phyloP scores from a whole-genome alignment of 2,888 invertebrate genomes.

The Tricholauxania praeusta region DNA sequence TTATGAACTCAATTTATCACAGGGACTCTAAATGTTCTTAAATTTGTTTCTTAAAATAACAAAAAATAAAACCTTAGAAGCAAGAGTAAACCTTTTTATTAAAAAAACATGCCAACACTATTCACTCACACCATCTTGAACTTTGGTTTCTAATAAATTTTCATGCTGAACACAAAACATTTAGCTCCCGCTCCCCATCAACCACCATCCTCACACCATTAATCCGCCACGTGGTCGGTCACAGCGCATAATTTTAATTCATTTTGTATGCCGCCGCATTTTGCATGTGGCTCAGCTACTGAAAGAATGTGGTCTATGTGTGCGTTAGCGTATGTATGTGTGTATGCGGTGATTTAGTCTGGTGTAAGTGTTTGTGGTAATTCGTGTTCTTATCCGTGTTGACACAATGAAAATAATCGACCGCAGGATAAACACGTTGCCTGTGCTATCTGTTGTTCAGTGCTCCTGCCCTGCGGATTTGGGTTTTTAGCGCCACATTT shows the following conservation, averaged over 20 bases:
- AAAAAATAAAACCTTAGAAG: too few species aligned
- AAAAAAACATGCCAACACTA: too few species aligned
- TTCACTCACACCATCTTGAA: too few species aligned
- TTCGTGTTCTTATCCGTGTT: conserved; percentile 32
- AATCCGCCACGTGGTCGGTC: conserved; percentile 18
- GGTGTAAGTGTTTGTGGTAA: conserved; percentile 19
- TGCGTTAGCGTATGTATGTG: neutral
- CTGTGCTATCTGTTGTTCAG: conserved; percentile 23
- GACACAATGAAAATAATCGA: conserved; percentile 42
- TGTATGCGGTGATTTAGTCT: neutral
- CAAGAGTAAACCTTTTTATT: too few species aligned
- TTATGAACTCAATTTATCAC: too few species aligned
- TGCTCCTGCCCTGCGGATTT: neutral
- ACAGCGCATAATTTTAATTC: conserved; percentile 22
- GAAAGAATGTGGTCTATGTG: neutral
- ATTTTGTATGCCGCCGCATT: conserved; percentile 10
- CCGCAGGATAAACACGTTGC: conserved; percentile 41
- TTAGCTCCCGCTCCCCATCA: too few species aligned
- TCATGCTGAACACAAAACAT: conserved; percentile 4
- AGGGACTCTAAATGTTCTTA: too few species aligned
- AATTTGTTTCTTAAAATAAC: too few species aligned
- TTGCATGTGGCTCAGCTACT: neutral
- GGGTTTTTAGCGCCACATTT: too few species aligned
- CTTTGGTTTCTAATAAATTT: conserved; percentile 5
- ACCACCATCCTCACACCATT: neutral